phyloP scores from a whole-genome alignment of 2,113 vertebrate genomes.

The Oncorhynchus masou region DNA sequence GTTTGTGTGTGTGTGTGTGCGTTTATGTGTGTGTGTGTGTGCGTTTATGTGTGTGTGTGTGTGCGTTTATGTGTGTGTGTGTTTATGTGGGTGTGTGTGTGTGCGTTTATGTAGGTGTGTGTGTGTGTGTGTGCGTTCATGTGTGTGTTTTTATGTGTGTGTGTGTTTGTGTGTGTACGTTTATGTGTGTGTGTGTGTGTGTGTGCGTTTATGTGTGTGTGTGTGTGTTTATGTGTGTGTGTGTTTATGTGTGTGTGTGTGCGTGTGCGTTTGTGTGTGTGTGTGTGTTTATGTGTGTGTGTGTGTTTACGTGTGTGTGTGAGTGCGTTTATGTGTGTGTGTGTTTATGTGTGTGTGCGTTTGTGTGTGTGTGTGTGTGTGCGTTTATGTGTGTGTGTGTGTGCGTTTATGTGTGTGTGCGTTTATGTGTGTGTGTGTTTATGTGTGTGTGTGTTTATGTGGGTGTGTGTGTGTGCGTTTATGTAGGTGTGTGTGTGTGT shows the following conservation, averaged over 20 bases:
- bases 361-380: background rate
- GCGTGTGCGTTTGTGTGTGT: background rate
- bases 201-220: background rate
- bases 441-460: too few relatives aligned
- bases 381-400: background rate
- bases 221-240: background rate
- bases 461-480: background rate
- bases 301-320: too few relatives aligned
- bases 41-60: background rate
- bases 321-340: too few relatives aligned
- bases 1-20: background rate
- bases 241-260: background rate
- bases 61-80: background rate
- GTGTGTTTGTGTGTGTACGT: too few relatives aligned
- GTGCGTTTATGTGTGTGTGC: background rate
- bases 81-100: background rate
- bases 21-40: background rate
- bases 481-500: too few relatives aligned
- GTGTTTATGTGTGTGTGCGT: background rate
- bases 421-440: background rate
- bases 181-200: too few relatives aligned
- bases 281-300: too few relatives aligned
- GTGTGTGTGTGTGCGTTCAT: accelerated
- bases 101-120: background rate
- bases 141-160: too few relatives aligned